Conservation (phyloP, 2,113 vertebrate genomes). For the Vanacampus margaritifer region DNA sequence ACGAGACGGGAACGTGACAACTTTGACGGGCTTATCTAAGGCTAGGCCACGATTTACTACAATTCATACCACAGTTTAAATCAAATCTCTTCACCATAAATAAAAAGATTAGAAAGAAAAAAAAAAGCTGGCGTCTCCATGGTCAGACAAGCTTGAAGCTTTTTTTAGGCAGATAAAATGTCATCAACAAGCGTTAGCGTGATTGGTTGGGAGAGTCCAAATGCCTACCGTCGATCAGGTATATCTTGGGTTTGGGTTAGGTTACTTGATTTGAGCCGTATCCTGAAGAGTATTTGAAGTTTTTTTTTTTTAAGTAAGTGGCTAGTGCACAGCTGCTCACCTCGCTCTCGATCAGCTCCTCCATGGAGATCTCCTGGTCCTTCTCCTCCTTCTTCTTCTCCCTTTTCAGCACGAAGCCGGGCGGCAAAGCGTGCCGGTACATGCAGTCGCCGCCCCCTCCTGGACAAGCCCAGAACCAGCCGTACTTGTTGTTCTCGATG, state of each 20-base stretch:
- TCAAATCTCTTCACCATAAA: not conserved
- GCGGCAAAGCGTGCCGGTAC: conserved; percentile 95
- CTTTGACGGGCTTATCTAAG: not conserved
- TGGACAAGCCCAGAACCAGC: conserved; percentile 98
- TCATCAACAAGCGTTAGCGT: not conserved
- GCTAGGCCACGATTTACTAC: not conserved
- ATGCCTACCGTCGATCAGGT: too few species aligned
- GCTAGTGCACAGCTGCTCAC: too few species aligned
- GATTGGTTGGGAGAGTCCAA: not conserved
- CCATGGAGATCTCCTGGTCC: conserved; percentile 92
- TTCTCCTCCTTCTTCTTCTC: conserved; percentile 97
- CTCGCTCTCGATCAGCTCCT: conserved; percentile 97
- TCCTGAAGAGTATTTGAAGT: too few species aligned
- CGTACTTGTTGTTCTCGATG: conserved; percentile 96
- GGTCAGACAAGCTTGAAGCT: not conserved
- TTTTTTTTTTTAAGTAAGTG: too few species aligned
- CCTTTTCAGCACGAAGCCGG: conserved; percentile 93
- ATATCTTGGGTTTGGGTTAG: too few species aligned
- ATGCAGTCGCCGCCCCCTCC: conserved; percentile 88
- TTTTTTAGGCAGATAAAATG: too few species aligned
- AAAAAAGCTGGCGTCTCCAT: too few species aligned
- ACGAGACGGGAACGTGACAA: not conserved
- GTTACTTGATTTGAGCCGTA: too few species aligned
- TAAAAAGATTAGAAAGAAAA: too few species aligned
- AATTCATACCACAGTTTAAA: not conserved